These are phyloP conservation scores for Turdus rufiventris DNA, from an alignment of 2,113 vertebrate species.

Conservation along the genomic window DNA sequence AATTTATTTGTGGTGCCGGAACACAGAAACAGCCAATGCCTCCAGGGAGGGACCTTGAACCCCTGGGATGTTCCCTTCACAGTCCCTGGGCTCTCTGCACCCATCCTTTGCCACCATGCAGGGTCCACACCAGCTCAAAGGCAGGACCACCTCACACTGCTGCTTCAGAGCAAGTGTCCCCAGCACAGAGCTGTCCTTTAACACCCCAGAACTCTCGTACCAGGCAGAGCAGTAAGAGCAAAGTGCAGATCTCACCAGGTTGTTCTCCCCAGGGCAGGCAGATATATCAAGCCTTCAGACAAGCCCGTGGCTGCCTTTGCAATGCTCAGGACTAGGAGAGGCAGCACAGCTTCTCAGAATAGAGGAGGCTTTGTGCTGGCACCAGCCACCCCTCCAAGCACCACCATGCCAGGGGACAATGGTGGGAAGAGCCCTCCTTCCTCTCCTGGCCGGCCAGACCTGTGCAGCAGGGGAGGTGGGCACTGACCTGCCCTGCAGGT, in stretches of 20 bases:
- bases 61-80: no score
- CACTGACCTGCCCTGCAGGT: background rate
- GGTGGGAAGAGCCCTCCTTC: background rate
- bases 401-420: background rate
- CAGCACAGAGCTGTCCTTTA: background rate
- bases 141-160: fast-evolving
- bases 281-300: background rate
- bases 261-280: background rate
- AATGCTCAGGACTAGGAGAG: background rate
- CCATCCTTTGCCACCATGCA: background rate
- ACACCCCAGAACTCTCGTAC: background rate
- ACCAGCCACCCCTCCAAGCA: background rate
- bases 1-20: background rate
- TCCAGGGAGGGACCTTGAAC: no score
- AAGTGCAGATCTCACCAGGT: fast-evolving
- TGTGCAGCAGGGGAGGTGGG: background rate
- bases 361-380: background rate
- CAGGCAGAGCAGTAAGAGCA: background rate
- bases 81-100: background rate
- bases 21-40: background rate
- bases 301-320: background rate
- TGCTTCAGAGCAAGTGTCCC: background rate
- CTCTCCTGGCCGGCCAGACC: background rate
- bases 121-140: background rate
- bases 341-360: background rate